Evolutionary conservation across 2,888 invertebrate genomes (phyloP).

Genomic region (Megaustenia siamemsis): DNA sequence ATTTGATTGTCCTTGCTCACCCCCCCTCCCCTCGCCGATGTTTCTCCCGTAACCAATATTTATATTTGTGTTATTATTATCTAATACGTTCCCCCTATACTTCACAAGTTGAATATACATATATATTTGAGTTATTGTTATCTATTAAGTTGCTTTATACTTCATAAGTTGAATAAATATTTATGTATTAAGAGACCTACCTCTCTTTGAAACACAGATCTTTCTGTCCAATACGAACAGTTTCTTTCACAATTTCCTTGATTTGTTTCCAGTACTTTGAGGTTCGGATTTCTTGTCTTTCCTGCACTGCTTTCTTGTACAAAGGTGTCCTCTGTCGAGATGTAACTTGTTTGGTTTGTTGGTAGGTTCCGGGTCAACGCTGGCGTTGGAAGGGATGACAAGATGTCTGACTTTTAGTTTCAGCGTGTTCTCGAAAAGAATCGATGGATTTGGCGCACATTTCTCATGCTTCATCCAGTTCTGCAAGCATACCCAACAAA

Average conservation of each 20-base stretch:
- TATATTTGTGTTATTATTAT: too few species aligned
- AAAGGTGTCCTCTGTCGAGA: not conserved
- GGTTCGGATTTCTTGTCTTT: not conserved
- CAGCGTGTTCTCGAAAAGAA: not conserved
- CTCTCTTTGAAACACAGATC: not conserved
- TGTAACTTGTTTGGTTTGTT: not conserved
- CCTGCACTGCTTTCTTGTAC: conserved; percentile 33
- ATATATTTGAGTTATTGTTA: too few species aligned
- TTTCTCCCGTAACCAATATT: too few species aligned
- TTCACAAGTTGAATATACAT: too few species aligned
- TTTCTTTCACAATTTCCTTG: not conserved
- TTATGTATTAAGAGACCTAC: too few species aligned
- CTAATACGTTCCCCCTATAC: too few species aligned
- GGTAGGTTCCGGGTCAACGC: not conserved
- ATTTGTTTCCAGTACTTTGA: not conserved
- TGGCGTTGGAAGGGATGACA: not conserved
- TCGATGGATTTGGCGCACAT: not conserved
- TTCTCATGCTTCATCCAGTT: not conserved
- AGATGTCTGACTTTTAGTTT: conserved; percentile 12
- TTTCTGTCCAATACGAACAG: not conserved
- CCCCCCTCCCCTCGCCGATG: too few species aligned
- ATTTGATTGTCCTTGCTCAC: too few species aligned
- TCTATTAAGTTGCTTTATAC: too few species aligned
- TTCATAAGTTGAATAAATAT: too few species aligned
- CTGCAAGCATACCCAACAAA: conserved; percentile 19